Conservation (phyloP, 2,113 vertebrate genomes). For the Bos taurus region DNA sequence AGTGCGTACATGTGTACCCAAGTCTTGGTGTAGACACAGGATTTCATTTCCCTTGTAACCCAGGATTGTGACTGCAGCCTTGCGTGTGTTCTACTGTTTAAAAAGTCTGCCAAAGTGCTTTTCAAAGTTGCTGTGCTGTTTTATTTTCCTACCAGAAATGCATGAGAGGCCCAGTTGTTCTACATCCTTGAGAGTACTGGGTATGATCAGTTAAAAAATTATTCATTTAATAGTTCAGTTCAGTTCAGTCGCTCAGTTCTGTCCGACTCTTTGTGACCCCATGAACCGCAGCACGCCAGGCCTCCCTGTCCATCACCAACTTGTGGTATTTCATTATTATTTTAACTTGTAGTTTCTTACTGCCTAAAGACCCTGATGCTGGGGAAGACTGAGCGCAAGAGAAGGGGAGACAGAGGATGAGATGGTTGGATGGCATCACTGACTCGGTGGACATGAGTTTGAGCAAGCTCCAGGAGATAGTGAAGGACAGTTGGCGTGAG, state of each 20-base stretch:
- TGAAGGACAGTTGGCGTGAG: neutral
- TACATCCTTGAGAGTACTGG: neutral
- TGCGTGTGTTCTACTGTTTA: neutral
- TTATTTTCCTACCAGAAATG: neutral
- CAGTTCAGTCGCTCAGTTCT: too few relatives aligned
- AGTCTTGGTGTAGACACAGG: neutral
- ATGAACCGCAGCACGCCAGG: too few relatives aligned
- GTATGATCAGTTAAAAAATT: neutral
- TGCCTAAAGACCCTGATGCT: neutral
- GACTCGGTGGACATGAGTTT: rapidly evolving
- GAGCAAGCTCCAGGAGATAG: rapidly evolving
- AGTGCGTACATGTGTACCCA: rapidly evolving
- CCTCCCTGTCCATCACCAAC: too few relatives aligned
- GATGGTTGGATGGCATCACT: neutral
- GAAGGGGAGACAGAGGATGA: neutral
- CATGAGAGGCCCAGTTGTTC: neutral
- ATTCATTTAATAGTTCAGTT: neutral
- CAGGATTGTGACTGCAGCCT: neutral
- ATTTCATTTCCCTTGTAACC: neutral
- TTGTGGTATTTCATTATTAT: neutral
- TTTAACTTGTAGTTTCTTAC: neutral
- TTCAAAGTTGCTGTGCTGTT: neutral
- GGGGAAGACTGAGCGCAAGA: neutral
- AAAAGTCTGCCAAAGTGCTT: neutral
- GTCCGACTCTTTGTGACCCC: too few relatives aligned